Percentiles rank a stretch among this genome's conserved stretches.
Evolutionary conservation across 2,888 invertebrate genomes (phyloP).

Genomic region (Crematogaster levior): DNA sequence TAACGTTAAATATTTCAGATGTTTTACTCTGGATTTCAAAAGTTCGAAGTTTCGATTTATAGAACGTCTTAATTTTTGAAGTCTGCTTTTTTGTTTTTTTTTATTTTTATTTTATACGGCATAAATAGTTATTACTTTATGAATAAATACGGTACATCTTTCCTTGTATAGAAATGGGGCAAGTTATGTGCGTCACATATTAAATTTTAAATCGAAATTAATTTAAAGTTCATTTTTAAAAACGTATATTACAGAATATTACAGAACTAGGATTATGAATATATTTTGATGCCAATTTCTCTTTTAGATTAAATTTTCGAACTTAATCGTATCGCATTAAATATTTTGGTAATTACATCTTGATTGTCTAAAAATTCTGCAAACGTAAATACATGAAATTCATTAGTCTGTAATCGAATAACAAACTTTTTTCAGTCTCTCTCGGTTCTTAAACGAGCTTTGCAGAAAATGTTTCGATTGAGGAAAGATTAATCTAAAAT

Average conservation of each 20-base stretch:
- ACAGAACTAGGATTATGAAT: too few species aligned
- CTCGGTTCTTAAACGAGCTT: not conserved
- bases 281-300: not conserved
- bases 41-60: not conserved
- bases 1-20: not conserved
- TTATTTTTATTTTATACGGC: not conserved
- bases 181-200: not conserved
- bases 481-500: not conserved
- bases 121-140: not conserved
- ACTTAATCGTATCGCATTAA: not conserved
- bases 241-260: too few species aligned
- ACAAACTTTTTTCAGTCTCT: not conserved
- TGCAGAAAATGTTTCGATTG: not conserved
- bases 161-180: not conserved
- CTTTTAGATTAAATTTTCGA: not conserved
- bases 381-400: not conserved
- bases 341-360: constrained; percentile 1
- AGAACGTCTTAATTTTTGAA: not conserved
- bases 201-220: not conserved
- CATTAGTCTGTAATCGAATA: not conserved
- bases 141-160: not conserved
- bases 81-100: not conserved
- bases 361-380: not conserved
- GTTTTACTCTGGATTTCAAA: not conserved
- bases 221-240: not conserved